Conservation (phyloP, 2,113 vertebrate genomes). For the Campylomormyrus numenius region DNA sequence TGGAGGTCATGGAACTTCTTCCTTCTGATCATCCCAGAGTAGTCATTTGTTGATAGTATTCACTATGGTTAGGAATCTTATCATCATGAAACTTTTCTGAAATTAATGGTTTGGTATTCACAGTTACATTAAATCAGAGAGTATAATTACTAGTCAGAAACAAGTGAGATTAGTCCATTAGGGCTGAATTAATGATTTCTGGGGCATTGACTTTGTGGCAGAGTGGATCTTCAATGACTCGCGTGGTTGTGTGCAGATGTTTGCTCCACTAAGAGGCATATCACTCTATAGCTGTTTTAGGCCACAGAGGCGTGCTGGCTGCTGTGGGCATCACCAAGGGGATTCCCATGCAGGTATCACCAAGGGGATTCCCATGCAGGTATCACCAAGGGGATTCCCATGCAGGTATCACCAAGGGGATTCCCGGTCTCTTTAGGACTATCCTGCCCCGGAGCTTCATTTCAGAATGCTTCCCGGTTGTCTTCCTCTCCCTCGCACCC, state of each 20-base stretch:
- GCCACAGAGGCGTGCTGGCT: background rate
- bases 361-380: too few relatives aligned
- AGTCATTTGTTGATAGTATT: background rate
- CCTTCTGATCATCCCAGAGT: background rate
- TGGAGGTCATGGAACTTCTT: background rate
- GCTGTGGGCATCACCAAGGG: background rate
- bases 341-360: background rate
- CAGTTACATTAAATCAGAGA: background rate
- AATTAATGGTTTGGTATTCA: background rate
- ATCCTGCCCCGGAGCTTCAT: background rate
- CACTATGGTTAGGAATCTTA: background rate
- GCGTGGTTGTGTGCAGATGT: too few relatives aligned
- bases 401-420: too few relatives aligned
- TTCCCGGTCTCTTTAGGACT: background rate
- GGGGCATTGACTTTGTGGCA: background rate
- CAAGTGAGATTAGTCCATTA: background rate
- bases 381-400: too few relatives aligned
- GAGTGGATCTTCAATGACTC: background rate
- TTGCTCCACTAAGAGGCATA: background rate
- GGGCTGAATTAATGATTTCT: background rate
- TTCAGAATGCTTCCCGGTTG: background rate
- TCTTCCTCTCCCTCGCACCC: background rate
- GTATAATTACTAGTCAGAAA: background rate
- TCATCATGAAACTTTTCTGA: background rate
- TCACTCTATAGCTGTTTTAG: background rate